Base-by-base conservation (phyloP, 2,888 invertebrate genomes). In the Latrodectus hesperus region DNA sequence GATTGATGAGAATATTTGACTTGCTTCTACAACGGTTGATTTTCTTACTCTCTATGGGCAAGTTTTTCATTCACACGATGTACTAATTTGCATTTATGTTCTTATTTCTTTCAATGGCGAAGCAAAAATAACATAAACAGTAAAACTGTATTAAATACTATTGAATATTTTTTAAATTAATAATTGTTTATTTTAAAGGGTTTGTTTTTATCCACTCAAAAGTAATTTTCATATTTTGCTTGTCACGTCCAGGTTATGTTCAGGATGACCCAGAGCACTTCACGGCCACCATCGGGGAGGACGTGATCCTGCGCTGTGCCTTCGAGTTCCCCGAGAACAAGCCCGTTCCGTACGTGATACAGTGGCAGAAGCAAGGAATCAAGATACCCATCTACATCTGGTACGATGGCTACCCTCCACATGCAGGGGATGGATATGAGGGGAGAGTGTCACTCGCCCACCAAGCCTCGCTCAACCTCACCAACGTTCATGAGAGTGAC, bases 351-450 rank as follows among this genome's bases (percentile, higher is more conserved):
- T 98, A 98, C 94, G 97, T 98, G 94, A 96, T 98, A 93, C 97
- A 98, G 95, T 99, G 98, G 98, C 97, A 97, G 95, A 98, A 98
- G 96, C 97, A 98, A 64, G 97, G 97, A 92, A 95, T 97, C 94
- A 97, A 97, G 94, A 96, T 97, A 93, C 98, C 98, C 91, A 97
- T 99, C 93, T 98, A 98, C 95, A 97, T 98, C 94, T 98, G 98
- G 96, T 98, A 98, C 95, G 97, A 98, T 96, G 93, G 97, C 93
- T 98, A 98, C 94, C 97, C 97, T 91, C 97, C 98, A 90, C 98
- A 98, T 94, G 96, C 97, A 93, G 98, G 96, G 91, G 96, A 96
- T 92, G 97, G 97, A 82, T 98, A 97, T 94, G 97, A 97, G 93
- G 97, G 96, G 91, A 94, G 98, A 89, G 97, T 98, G 92, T 96